Base-by-base conservation (phyloP, 2,888 invertebrate genomes). In the Sarcophaga variegata region DNA sequence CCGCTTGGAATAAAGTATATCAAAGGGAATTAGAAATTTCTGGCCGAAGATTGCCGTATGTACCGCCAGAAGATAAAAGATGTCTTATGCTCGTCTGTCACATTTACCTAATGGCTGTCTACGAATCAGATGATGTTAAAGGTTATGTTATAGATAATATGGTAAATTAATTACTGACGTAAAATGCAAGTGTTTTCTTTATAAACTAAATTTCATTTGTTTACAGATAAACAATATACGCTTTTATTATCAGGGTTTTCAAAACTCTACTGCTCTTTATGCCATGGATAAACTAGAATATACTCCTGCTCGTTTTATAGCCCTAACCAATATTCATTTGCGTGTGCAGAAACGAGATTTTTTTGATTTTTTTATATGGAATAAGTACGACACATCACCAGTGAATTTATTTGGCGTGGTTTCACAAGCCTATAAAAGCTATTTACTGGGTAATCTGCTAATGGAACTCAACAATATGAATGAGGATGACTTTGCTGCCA, bases 71-170 rank as follows among this genome's bases (percentile, higher is more conserved):
- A 63, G 60, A 89, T 22, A 85, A 88, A 17, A 69, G 81, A 2
- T 88, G 89, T 67, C 85, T 92, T 10, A 81, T 89, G 10, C 60
- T 91, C 17, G 90, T 92, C 22, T 91, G 89, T 17, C 92, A 92
- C 80, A 85, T 92, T 2, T 92, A 92, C 72, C 78, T 92, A 17
- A 88, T 92, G 78, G 90, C 91, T 14, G 83, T 92, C 1, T 92
- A 92, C 80, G 91, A 91, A 27, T 80, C 89, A 17, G 92, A 92
- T 71, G 91, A 91, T 64, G 90, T 91, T 86, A 91, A 90, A 4
- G 92, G 92, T 8, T 92, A 91, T 79, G 88, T 89, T 0, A 92
- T 92, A 63, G 92, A 92, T 75, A 92, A 92, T 80, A 89, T 92
- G 92, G 92, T 90, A 72, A 22, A 72, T 1, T 54, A 64, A 37